Conservation (phyloP, 1,140 invertebrate genomes). For the Rhyacophila brunnea region DNA sequence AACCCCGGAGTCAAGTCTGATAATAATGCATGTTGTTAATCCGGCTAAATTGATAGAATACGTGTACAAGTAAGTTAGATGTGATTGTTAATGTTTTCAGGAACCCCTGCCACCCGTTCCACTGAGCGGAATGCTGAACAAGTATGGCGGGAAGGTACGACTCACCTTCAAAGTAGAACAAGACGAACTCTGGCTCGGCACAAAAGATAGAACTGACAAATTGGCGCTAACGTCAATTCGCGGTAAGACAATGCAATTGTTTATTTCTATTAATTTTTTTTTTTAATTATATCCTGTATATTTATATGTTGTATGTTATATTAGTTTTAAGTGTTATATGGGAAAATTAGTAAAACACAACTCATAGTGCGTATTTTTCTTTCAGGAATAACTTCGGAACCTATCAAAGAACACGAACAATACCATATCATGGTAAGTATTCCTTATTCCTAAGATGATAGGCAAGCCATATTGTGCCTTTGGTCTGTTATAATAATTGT, state of each 20-base stretch:
- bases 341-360: no score
- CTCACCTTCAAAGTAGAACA: conserved; percentile 90
- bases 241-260: conserved; percentile 52
- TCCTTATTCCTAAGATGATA: no score
- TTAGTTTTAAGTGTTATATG: no score
- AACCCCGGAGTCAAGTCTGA: no score
- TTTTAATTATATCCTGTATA: neutral
- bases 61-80: no score
- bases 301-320: neutral
- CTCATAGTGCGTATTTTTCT: no score
- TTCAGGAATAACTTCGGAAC: conserved; percentile 63
- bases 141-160: conserved; percentile 88
- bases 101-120: conserved; percentile 81
- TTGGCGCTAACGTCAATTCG: conserved; percentile 89
- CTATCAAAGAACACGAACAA: conserved; percentile 87
- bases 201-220: conserved; percentile 92
- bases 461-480: no score
- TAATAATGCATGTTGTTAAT: no score
- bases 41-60: no score
- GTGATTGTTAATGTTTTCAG: no score
- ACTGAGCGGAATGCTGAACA: conserved; percentile 88
- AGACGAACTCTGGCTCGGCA: conserved; percentile 92
- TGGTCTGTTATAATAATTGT: no score
- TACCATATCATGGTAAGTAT: conserved; percentile 85
- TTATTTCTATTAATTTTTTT: neutral